Conservation (phyloP, 2,113 vertebrate genomes). For the Silurus glanis region DNA sequence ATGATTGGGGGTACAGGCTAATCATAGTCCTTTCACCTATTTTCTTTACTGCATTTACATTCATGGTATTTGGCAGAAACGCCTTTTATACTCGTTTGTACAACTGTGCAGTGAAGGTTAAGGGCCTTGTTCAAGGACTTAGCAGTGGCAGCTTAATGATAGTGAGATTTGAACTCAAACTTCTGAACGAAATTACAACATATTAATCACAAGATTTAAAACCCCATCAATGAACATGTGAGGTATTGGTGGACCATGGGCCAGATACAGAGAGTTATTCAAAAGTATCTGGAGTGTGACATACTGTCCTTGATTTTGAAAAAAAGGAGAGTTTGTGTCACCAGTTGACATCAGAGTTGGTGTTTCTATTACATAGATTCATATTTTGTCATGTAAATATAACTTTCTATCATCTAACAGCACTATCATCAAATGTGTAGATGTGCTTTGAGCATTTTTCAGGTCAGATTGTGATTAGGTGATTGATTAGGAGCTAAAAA, state of each 20-base stretch:
- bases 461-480: neutral
- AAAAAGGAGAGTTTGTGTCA: neutral
- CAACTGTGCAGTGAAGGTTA: no score
- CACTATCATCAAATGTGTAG: neutral
- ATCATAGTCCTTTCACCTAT: neutral
- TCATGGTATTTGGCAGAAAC: no score
- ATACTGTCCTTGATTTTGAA: neutral
- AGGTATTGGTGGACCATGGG: no score
- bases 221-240: no score
- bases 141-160: no score
- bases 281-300: neutral
- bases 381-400: neutral
- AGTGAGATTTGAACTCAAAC: no score
- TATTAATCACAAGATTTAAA: no score
- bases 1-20: neutral
- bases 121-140: no score
- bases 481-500: neutral
- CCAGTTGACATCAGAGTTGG: neutral
- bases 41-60: no score
- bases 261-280: neutral
- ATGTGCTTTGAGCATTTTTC: neutral
- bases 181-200: no score
- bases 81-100: no score
- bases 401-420: neutral
- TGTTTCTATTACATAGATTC: neutral